Percentiles rank a stretch among this genome's conserved stretches.
These are phyloP conservation scores for Sarcophaga rosellei DNA, from an alignment of 2,888 invertebrate genomes.

Conservation along the genomic window DNA sequence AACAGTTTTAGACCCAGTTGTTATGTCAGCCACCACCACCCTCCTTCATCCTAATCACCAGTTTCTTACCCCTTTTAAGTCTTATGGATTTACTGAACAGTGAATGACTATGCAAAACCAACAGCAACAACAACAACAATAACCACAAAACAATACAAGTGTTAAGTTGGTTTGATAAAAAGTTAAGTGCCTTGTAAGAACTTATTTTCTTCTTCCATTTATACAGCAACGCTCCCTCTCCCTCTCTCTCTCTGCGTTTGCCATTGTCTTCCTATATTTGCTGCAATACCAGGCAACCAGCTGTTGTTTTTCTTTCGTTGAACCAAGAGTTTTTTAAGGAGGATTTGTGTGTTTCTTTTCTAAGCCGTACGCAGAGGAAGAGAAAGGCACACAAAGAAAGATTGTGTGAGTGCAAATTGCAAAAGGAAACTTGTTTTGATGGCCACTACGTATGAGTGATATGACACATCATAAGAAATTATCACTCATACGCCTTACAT, in stretches of 20 bases:
- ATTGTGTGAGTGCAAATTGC: no score
- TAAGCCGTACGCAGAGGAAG: no score
- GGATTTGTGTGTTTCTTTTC: not conserved
- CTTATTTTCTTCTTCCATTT: not conserved
- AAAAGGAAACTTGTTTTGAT: not conserved
- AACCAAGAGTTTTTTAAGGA: not conserved
- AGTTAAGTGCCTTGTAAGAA: constrained; percentile 42
- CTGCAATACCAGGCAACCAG: not conserved
- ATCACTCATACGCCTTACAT: not conserved
- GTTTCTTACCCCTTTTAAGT: not conserved
- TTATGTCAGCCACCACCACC: not conserved
- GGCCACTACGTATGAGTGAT: constrained; percentile 15
- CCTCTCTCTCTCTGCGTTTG: not conserved
- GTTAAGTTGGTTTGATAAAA: constrained; percentile 43
- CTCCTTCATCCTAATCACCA: not conserved
- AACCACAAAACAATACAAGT: constrained; percentile 14
- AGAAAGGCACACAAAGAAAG: no score
- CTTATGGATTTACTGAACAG: not conserved
- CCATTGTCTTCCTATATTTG: not conserved
- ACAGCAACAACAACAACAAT: not conserved
- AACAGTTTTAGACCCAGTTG: constrained; percentile 41
- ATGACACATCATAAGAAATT: not conserved
- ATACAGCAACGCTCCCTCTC: not conserved
- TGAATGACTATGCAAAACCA: not conserved
- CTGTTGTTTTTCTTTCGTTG: not conserved